These are phyloP conservation scores for Drosophila kuntzei DNA, from an alignment of 2,888 invertebrate genomes.

Conservation along the genomic window DNA sequence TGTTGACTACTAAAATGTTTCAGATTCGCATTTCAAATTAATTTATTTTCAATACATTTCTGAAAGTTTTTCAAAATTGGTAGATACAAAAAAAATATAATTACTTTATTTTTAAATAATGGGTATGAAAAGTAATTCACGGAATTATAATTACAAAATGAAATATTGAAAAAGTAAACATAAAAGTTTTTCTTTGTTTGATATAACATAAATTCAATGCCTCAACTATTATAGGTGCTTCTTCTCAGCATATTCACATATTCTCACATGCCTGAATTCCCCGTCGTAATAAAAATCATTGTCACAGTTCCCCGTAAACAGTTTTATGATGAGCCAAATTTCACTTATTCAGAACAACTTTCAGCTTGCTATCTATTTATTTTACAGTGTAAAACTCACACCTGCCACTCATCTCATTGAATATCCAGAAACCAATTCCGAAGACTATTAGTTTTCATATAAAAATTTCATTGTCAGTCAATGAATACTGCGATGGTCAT, in stretches of 20 bases:
- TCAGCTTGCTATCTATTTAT: conserved; percentile 21
- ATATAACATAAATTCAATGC: background rate
- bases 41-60: background rate
- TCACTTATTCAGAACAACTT: conserved; percentile 18
- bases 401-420: conserved; percentile 35
- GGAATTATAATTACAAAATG: no score
- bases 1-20: background rate
- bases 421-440: conserved; percentile 15
- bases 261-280: background rate
- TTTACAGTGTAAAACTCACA: conserved; percentile 32
- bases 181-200: background rate
- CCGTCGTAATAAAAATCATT: background rate
- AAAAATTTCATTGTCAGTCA: conserved; percentile 27
- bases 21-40: background rate
- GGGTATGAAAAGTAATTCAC: no score
- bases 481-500: conserved; percentile 31
- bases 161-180: background rate
- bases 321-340: conserved; percentile 58
- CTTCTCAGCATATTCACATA: background rate
- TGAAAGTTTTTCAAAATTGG: background rate
- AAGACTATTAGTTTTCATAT: conserved; percentile 33
- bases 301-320: conserved; percentile 12
- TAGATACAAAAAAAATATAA: no score
- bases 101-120: no score
- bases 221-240: background rate